Percentiles rank a stretch among this genome's conserved stretches.
Conservation (phyloP, 2,888 invertebrate species). For the Cyclophora punctaria region DNA sequence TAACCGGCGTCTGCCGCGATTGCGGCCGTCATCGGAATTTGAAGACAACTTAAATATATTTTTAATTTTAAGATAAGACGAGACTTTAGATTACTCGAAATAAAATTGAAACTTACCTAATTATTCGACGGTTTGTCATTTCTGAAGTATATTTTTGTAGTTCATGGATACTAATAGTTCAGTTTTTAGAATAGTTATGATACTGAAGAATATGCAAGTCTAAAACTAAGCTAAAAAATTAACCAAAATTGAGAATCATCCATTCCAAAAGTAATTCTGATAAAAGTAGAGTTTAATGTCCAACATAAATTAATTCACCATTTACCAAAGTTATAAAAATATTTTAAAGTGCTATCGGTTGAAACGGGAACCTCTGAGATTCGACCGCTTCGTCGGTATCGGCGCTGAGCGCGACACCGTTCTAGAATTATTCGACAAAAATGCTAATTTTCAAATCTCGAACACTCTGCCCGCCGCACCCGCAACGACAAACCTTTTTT, state of each 20-base stretch:
- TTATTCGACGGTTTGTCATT: no score
- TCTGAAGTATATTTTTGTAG: no score
- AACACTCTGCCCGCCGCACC: slow-evolving; percentile 54
- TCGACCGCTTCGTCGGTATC: slow-evolving; percentile 60
- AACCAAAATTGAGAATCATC: not conserved
- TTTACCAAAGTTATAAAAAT: slow-evolving; percentile 29
- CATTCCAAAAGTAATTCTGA: slow-evolving; percentile 1
- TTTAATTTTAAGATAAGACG: no score
- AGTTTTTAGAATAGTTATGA: no score
- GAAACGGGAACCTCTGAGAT: slow-evolving; percentile 48
- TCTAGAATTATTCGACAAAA: slow-evolving; percentile 73
- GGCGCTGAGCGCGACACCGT: slow-evolving; percentile 65
- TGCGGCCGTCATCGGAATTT: not conserved
- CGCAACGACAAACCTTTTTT: slow-evolving; percentile 57
- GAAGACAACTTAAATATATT: no score
- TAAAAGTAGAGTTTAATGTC: not conserved
- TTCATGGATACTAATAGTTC: no score
- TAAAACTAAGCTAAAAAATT: no score
- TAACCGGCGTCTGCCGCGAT: slow-evolving; percentile 26
- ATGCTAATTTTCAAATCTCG: slow-evolving; percentile 74
- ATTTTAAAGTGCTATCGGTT: slow-evolving; percentile 59
- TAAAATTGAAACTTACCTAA: no score
- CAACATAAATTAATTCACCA: no score
- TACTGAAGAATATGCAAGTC: no score
- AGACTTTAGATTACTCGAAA: no score